Conservation (phyloP, 1,140 invertebrate species). For the Drosophila seguyi region DNA sequence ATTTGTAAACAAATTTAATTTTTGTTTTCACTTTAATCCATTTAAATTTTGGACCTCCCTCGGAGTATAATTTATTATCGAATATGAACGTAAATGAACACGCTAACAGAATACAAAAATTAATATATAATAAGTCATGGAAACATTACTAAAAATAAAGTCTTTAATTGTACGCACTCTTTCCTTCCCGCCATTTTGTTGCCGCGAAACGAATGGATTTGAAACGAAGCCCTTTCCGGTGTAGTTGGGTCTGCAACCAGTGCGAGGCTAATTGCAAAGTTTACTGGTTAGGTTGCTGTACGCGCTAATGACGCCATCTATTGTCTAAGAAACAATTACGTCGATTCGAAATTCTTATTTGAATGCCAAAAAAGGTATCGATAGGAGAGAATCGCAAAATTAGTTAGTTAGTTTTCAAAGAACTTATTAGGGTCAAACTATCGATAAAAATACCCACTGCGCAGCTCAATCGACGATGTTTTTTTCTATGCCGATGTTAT, state of each 20-base stretch:
- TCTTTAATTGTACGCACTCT: background rate
- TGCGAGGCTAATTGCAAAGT: too few relatives aligned
- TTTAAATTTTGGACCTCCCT: background rate
- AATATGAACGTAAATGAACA: too few relatives aligned
- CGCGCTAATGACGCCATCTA: background rate
- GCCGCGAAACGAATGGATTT: conserved; percentile 3
- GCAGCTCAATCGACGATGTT: too few relatives aligned
- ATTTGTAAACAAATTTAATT: too few relatives aligned
- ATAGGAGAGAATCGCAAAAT: too few relatives aligned
- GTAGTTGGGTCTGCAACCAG: background rate
- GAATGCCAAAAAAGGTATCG: too few relatives aligned
- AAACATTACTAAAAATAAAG: background rate
- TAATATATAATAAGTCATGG: background rate
- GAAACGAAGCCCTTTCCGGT: background rate
- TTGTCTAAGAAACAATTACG: background rate
- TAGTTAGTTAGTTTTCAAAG: too few relatives aligned
- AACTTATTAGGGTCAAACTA: too few relatives aligned
- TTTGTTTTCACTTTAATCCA: background rate
- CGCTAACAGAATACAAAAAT: background rate
- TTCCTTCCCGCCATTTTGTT: conserved; percentile 22
- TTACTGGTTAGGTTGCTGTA: background rate
- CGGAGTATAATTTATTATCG: background rate
- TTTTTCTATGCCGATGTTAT: too few relatives aligned
- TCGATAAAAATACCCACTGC: too few relatives aligned
- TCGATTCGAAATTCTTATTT: too few relatives aligned